Conservation (phyloP, 1,140 invertebrate species). For the Ips nitidus region DNA sequence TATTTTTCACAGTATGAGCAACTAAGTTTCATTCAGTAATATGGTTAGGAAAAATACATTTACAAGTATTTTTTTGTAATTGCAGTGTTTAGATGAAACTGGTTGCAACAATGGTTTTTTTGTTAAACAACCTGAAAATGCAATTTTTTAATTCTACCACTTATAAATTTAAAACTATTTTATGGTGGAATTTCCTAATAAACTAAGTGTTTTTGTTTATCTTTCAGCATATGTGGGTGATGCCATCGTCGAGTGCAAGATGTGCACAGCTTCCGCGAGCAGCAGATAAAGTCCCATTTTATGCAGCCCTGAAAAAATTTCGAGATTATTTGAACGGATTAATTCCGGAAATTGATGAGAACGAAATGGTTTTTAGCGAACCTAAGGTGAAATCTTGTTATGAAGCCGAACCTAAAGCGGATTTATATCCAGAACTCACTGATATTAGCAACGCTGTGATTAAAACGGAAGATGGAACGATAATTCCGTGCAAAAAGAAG, state of each 20-base stretch:
- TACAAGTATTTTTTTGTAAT: no score
- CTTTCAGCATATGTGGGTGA: slow-evolving; percentile 93
- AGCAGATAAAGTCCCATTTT: slow-evolving; percentile 96
- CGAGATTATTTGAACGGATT: slow-evolving; percentile 91
- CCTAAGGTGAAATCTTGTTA: slow-evolving; percentile 66
- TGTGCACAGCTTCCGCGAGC: slow-evolving; percentile 94
- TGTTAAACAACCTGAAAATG: no score
- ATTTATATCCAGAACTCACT: slow-evolving; percentile 50
- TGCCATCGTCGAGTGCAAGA: slow-evolving; percentile 95
- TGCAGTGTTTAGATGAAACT: no score
- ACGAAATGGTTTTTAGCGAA: slow-evolving; percentile 89
- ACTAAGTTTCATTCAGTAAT: no score
- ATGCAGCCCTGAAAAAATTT: slow-evolving; percentile 91
- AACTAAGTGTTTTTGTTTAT: slow-evolving; percentile 3
- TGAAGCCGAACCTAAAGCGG: slow-evolving; percentile 56
- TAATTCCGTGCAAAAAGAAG: slow-evolving; percentile 81
- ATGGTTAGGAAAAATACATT: no score
- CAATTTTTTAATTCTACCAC: no score
- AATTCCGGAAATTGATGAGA: slow-evolving; percentile 84
- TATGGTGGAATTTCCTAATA: background rate
- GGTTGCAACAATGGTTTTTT: no score
- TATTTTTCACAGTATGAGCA: no score
- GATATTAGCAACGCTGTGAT: slow-evolving; percentile 55
- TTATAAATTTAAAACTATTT: background rate
- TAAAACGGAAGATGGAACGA: slow-evolving; percentile 61